Evolutionary conservation across 2,888 invertebrate species (phyloP).

Genomic region (Latrodectus hesperus): DNA sequence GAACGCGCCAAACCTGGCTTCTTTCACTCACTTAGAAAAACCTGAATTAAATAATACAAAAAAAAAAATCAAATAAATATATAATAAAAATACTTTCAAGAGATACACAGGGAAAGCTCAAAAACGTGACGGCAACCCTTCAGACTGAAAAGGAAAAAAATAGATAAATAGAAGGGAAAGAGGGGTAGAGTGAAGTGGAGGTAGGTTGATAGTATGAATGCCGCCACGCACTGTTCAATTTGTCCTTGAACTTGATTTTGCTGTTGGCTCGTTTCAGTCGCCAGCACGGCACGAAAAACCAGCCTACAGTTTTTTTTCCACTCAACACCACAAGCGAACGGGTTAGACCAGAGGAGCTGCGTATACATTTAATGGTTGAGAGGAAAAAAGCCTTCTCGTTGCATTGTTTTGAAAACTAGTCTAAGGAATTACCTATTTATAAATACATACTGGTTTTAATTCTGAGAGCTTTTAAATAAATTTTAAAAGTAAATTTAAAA

Average conservation of each 20-base stretch:
- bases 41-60: slow-evolving; percentile 40
- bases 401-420: neutral
- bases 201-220: slow-evolving; percentile 45
- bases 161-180: slow-evolving; percentile 10
- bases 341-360: neutral
- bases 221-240: slow-evolving; percentile 63
- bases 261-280: slow-evolving; percentile 48
- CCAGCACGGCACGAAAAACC: slow-evolving; percentile 9
- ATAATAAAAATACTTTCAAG: neutral
- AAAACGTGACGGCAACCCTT: slow-evolving; percentile 49
- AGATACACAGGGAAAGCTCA: slow-evolving; percentile 19
- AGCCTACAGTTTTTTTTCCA: neutral
- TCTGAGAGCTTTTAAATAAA: no score
- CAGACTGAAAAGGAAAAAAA: slow-evolving; percentile 34
- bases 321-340: neutral
- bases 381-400: neutral
- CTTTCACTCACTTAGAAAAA: slow-evolving; percentile 24
- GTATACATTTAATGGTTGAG: neutral
- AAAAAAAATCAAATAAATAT: neutral
- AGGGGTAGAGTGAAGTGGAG: neutral
- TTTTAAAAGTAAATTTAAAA: no score
- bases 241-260: slow-evolving; percentile 69
- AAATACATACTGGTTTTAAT: no score
- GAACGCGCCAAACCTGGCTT: slow-evolving; percentile 26
- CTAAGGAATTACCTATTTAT: neutral